Conservation (phyloP, 2,113 vertebrate genomes). For the Urocolius indicus region DNA sequence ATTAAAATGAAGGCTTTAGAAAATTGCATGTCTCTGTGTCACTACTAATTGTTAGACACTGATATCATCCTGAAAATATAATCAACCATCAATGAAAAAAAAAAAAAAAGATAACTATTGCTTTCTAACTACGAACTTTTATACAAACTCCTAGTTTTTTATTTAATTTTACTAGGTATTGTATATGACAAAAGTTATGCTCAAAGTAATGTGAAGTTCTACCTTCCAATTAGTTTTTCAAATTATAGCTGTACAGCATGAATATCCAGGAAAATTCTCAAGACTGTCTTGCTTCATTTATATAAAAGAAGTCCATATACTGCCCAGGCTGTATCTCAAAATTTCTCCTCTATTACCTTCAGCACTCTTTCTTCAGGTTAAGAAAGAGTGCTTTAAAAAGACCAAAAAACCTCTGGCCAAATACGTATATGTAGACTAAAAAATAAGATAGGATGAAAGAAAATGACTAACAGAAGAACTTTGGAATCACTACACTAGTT, state of each 20-base stretch:
- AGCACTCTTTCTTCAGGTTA: background rate
- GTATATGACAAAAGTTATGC: background rate
- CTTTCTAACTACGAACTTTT: background rate
- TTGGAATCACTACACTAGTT: background rate
- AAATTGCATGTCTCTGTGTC: background rate
- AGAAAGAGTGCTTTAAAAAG: background rate
- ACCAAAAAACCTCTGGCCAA: background rate
- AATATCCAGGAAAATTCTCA: conserved; percentile 24
- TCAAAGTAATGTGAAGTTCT: background rate
- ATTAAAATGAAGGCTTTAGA: conserved; percentile 55
- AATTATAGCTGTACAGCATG: background rate
- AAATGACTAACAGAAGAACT: background rate
- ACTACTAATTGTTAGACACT: background rate
- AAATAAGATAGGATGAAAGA: background rate
- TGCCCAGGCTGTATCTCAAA: background rate
- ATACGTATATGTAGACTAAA: background rate
- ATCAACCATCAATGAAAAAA: conserved; percentile 24
- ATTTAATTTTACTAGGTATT: conserved; percentile 4
- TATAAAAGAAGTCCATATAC: background rate
- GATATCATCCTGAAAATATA: conserved; percentile 3
- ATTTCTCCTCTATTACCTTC: background rate
- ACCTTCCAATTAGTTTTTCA: background rate
- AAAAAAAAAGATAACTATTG: background rate
- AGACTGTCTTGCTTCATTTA: background rate
- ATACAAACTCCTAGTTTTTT: background rate